Evolutionary conservation across 2,888 invertebrate genomes (phyloP).

Genomic region (Petrophora chlorosata): DNA sequence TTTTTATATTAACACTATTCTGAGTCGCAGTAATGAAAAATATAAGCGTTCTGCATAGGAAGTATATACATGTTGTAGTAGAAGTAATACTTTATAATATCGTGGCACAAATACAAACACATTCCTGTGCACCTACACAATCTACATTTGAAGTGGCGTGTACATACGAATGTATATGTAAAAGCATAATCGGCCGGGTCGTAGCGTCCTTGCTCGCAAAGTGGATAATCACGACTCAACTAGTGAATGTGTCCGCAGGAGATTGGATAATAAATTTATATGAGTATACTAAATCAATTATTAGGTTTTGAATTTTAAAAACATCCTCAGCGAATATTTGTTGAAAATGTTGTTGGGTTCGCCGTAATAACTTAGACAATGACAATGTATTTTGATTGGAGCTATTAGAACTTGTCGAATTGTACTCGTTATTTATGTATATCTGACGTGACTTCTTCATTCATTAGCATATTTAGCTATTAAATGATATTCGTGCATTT

Average conservation of each 20-base stretch:
- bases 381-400: constrained; percentile 5
- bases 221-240: constrained; percentile 76
- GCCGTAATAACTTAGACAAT: constrained; percentile 5
- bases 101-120: constrained; percentile 10
- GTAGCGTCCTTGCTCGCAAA: constrained; percentile 69
- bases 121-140: constrained; percentile 19
- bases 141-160: constrained; percentile 21
- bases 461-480: constrained; percentile 25
- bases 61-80: not conserved
- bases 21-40: too few species aligned
- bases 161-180: constrained; percentile 23
- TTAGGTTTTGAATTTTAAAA: constrained; percentile 41
- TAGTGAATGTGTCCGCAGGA: constrained; percentile 57
- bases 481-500: constrained; percentile 3
- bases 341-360: constrained; percentile 7
- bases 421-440: not conserved
- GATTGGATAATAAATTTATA: constrained; percentile 72
- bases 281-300: constrained; percentile 64
- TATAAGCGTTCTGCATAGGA: too few species aligned
- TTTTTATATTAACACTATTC: constrained; percentile 3
- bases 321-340: constrained; percentile 37
- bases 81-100: constrained; percentile 1
- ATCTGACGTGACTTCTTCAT: not conserved
- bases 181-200: constrained; percentile 53
- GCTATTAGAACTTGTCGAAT: constrained; percentile 1